Evolutionary conservation across 2,888 invertebrate genomes (phyloP).

Genomic region (Lypha dubia): DNA sequence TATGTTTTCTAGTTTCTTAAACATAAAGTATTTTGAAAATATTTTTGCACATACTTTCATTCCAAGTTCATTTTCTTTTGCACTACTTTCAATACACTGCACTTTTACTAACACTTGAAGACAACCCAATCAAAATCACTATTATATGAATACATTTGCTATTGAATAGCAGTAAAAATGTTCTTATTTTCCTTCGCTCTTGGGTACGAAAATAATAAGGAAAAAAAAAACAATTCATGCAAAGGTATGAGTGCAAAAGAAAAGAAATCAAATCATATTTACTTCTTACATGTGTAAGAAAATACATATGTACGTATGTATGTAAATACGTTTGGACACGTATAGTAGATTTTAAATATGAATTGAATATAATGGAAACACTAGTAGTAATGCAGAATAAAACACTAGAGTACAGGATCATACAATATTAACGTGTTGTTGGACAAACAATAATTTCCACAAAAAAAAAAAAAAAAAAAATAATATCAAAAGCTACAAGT

Average conservation of each 20-base stretch:
- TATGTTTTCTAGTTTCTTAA: too few relatives aligned
- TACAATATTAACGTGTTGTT: background rate
- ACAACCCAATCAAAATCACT: conserved; percentile 43
- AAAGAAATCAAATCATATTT: conserved; percentile 11
- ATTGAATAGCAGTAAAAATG: conserved; percentile 32
- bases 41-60: too few relatives aligned
- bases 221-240: background rate
- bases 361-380: conserved; percentile 30
- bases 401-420: background rate
- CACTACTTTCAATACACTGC: background rate
- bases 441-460: background rate
- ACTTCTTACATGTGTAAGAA: background rate
- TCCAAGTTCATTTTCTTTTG: background rate
- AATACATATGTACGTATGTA: background rate
- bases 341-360: conserved; percentile 32
- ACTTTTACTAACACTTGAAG: background rate
- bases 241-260: background rate
- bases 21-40: too few relatives aligned
- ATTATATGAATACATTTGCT: conserved; percentile 19
- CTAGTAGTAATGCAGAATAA: background rate
- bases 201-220: background rate
- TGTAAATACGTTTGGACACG: background rate
- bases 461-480: background rate
- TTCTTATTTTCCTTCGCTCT: background rate
- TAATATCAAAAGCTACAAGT: too few relatives aligned